These are phyloP conservation scores for Oncorhynchus kisutch DNA, from an alignment of 2,113 vertebrate genomes.

Conservation along the genomic window DNA sequence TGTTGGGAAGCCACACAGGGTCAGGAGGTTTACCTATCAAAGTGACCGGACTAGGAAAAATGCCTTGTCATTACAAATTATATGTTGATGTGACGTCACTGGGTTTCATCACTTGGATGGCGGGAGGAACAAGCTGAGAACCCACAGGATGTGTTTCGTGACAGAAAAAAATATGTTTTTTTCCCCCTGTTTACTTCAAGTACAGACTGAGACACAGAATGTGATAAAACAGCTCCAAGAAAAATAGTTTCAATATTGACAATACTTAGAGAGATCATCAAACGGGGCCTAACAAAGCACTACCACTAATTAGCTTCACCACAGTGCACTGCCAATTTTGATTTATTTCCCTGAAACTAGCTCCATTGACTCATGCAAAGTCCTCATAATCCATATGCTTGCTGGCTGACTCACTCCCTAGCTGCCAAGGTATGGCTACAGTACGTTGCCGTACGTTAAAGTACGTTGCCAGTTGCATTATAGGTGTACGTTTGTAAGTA, in stretches of 20 bases:
- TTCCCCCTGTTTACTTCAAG: neutral
- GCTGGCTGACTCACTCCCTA: conserved; percentile 8
- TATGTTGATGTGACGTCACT: too few species aligned
- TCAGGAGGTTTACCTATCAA: neutral
- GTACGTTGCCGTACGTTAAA: neutral
- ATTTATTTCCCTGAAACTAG: conserved; percentile 51
- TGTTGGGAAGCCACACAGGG: neutral
- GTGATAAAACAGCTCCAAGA: conserved; percentile 3
- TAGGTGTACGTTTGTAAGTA: conserved; percentile 27
- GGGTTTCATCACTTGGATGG: too few species aligned
- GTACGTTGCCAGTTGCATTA: conserved; percentile 30
- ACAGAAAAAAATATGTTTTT: conserved; percentile 21
- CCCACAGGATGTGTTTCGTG: too few species aligned
- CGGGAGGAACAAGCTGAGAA: too few species aligned
- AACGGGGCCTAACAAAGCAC: conserved; percentile 51
- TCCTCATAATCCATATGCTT: conserved; percentile 43
- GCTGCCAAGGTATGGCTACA: neutral
- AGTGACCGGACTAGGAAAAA: too few species aligned
- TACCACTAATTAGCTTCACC: conserved; percentile 49
- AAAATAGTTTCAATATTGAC: neutral
- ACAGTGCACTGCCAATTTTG: conserved; percentile 36
- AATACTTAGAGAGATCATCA: conserved; percentile 49
- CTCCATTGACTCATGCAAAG: conserved; percentile 57
- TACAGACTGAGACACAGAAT: conserved; percentile 30
- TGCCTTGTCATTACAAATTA: too few species aligned